Evolutionary conservation across 1,140 invertebrate species (phyloP), one percentile per base, ranked within the genome.

Genomic region (Parapsyche elsis): DNA sequence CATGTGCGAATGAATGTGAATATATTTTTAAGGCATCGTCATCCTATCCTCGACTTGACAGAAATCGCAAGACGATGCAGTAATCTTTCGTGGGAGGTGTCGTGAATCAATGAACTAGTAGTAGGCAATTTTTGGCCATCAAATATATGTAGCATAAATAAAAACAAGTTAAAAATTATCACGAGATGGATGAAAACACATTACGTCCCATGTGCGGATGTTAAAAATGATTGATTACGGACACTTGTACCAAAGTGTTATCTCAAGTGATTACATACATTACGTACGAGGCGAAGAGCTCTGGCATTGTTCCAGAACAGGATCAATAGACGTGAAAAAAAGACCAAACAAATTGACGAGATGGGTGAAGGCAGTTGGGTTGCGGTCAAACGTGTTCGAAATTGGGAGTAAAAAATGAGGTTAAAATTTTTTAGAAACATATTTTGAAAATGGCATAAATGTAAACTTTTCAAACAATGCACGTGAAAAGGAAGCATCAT

Each of bases 171-270:
- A 1, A 38, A 38, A 38, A 38, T 38, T 7, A 21, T 61, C 21
- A 61, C 57, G 57, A 0, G 9, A 16, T 1, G 21, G 57, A 61
- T 21, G 57, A 61, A 61, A 61, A 61, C 57, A 61, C n/a, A 61
- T 61, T 61, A 61, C 57, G 16, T 61, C 9, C 21, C 16, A 19
- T 61, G 16, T 61, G 19, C 57, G 57, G 9, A 61, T 9, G 57
- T 61, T 61, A 61, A 61, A 16, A 61, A 61, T 61, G 57, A 61
- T 61, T 61, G 57, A 61, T 61, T 61, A 61, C 57, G 16, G 57
- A 61, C 14, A 21, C 9, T 21, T 19, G 16, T 19, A 61, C 57
- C 7, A 61, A 61, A 21, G 14, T 1, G 16, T 21, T 61, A 61
- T 16, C 2, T 19, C 10, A 61, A 61, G 21, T 9, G 7, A 61